These are phyloP conservation scores for Lepidotrigona ventralis DNA, from an alignment of 1,140 invertebrate genomes.

Conservation along the genomic window DNA sequence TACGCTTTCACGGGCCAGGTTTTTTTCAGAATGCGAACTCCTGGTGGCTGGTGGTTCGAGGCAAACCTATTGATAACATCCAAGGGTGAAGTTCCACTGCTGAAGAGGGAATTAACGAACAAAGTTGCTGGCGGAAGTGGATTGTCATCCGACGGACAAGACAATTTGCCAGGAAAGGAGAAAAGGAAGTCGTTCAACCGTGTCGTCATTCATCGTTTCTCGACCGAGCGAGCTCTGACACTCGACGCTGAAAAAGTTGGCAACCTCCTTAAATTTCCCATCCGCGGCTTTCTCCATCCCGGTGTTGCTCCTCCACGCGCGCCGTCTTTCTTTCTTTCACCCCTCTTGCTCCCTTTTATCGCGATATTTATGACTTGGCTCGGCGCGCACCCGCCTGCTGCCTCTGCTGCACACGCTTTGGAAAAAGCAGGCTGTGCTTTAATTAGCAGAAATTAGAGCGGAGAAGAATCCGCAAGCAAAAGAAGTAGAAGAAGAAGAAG, in stretches of 20 bases:
- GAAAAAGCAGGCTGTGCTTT: conserved; percentile 23
- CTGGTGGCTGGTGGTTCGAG: no score
- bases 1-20: background rate
- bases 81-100: background rate
- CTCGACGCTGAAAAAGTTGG: background rate
- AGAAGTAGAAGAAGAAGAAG: background rate
- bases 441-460: conserved; percentile 53
- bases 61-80: background rate
- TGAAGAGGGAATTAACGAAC: background rate
- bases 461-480: conserved; percentile 28
- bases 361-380: background rate
- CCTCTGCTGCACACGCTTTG: background rate
- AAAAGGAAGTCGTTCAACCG: background rate
- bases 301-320: background rate
- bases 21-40: background rate
- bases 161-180: background rate
- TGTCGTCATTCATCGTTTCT: conserved; percentile 6
- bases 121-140: background rate
- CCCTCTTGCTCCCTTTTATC: background rate
- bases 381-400: background rate
- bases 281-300: background rate
- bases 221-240: background rate
- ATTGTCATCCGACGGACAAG: background rate
- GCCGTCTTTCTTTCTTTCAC: background rate
- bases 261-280: no score